Evolutionary conservation across 2,888 invertebrate species (phyloP), one percentile per base, ranked within the genome.

Genomic region (Dynastes tityus): DNA sequence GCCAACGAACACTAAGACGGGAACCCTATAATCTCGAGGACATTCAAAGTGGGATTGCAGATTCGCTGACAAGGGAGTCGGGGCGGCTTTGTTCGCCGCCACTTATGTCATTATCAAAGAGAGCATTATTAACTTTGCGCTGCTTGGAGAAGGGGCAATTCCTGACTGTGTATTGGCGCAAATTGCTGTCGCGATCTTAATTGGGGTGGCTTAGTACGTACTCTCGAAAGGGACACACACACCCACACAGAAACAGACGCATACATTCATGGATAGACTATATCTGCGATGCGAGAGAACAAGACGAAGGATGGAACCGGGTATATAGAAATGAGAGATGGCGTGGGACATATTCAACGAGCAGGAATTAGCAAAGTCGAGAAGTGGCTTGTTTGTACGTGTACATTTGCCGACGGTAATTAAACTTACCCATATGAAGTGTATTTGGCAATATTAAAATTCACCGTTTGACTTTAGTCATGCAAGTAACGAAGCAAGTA

Each of bases 21-120:
- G 58, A 40, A 73, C 73, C 58, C 51, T 58, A 73, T 73, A 58
- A 73, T 73, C 73, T 40, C 40, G 13, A 73, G 73, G 73, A 40
- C 27, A 58, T 61, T 73, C 58, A 61, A 40, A 73, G 73, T 11
- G 37, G 58, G 73, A 58, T 71, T 73, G 73, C 73, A 73, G 64
- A 65, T 65, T 37, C 37, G 65, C 76, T 76, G 76, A 65, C 67
- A 55, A 51, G 53, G 73, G 64, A 73, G 45, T 22, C 53, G 61
- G 27, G 22, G 11, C 55, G 37, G 70, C 73, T 71, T 78, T 78
- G 68, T 70, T 78, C 70, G 29, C 64, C 40, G 45, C 64, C 73
- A 78, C 78, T 78, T 78, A 78, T 64, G 78, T 64, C 70, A 78
- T 78, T 78, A 78, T 73, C 78, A 73, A 73, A 73, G 64, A 49